Evolutionary conservation across 2,888 invertebrate species (phyloP), one percentile per base, ranked within the genome.

Genomic region (Acrocera orbiculus): DNA sequence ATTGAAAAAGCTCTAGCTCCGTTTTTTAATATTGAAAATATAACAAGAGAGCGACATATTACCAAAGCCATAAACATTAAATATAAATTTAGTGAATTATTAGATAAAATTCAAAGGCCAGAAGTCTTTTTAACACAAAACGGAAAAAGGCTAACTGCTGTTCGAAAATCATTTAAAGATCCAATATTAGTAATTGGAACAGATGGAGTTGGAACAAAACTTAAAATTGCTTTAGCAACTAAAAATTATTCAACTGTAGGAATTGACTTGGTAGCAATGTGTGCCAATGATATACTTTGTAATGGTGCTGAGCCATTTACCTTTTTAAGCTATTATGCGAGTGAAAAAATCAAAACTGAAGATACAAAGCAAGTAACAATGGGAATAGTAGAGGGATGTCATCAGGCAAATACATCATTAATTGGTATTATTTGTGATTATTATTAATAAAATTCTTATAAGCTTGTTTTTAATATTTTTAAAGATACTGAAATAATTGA

Each of bases 121-220:
- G 52, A 43, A 36, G 48, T 35, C 27, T 43, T 49, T 43, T 43
- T 29, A 39, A 52, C 42, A 33, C 46, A 29, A 19, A 39, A 37
- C 40, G 56, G 40, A 42, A 62, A 27, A 46, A 53, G 50, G 50
- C 61, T 58, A 5, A 56, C 50, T 1, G 47, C 49, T 4, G 38
- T 58, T 3, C 54, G 58, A 32, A 54, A 60, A 0, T 46, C 41
- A 1, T 67, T 56, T 45, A 63, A 63, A 34, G 83, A 92, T 55
- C 89, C 93, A 1, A 69, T 93, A 16, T 64, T 98, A 1, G 86
- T 96, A 0, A 75, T 93, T 26, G 93, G 93, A 1, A 86, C 95
- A 0, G 95, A 95, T 63, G 96, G 96, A n/a, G 95, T 96, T 13
- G 96, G 96, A 32, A 95, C 95, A 0, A 98, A 98, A 58, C 68